phyloP scores from a whole-genome alignment of 2,888 invertebrate species.

The Listrodromus nycthemerus region DNA sequence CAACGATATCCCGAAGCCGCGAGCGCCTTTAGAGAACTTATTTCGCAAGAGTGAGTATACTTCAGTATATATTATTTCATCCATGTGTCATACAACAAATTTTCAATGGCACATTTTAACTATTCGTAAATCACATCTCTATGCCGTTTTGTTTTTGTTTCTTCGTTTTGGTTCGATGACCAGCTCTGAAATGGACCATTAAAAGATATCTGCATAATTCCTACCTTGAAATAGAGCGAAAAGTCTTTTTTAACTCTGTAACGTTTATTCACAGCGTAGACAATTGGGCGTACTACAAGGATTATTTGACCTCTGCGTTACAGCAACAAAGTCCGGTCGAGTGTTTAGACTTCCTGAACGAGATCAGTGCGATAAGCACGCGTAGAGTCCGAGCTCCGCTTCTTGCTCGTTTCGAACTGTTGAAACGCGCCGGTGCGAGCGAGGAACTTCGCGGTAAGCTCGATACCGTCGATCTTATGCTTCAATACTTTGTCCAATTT shows the following conservation, averaged over 20 bases:
- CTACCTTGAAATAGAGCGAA: not conserved
- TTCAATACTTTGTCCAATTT: conserved; percentile 92
- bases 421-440: conserved; percentile 85
- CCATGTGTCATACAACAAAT: not conserved
- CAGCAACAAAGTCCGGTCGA: conserved; percentile 79
- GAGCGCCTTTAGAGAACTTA: conserved; percentile 89
- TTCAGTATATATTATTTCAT: not conserved
- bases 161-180: no score
- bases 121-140: no score
- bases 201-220: not conserved
- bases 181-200: no score
- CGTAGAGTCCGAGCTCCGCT: conserved; percentile 90
- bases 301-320: conserved; percentile 84
- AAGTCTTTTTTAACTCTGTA: not conserved
- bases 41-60: conserved; percentile 89
- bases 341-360: conserved; percentile 82
- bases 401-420: conserved; percentile 92
- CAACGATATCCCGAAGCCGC: conserved; percentile 91
- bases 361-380: conserved; percentile 75
- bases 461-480: conserved; percentile 88
- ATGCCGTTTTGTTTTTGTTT: no score
- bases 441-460: conserved; percentile 80
- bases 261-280: conserved; percentile 79
- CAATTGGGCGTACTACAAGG: conserved; percentile 84
- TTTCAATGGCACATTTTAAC: not conserved